Base-by-base conservation (phyloP, 1,140 invertebrate species). In the Campoletis sonorensis region DNA sequence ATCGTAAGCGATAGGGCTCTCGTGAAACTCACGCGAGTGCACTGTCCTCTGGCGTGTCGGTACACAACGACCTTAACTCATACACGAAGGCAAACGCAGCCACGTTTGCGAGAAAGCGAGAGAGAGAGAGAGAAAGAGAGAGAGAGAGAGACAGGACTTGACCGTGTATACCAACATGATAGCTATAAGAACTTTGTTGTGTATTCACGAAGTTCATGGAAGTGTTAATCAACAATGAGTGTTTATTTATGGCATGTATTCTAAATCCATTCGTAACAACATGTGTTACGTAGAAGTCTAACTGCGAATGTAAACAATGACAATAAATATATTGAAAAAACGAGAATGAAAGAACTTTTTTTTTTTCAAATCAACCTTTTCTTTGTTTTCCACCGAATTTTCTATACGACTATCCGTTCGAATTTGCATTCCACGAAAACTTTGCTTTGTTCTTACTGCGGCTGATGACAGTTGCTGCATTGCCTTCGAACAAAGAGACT, bases 31-130 rank as follows among this genome's bases (percentile, higher is more conserved):
- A 58, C 72, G 54, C 40, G 82, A 58, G 79, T 78, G 76, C 76
- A 78, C 76, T 78, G 76, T 78, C 76, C 76, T 70, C 67, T 78
- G 58, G 18, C 37, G 58, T 64, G 33, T 75, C 72, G 23, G 37
- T 78, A 78, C 76, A 67, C 33, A 67, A 78, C 76, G 76, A 78
- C 76, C 76, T 78, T 78, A 78, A 78, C 76, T n/a, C 58, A 78
- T 27, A 78, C 76, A 40, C 27, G 18, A 30, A 30, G 15, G 76
- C 11, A 79, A 79, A 64, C 21, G 45, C 30, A 51, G 30, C 58
- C 40, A 67, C 40, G 76, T 45, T 23, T 54, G 21, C 7, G 71
- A 23, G 54, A 67, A 75, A 33, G 18, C 11, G 49, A 61, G 75
- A 80, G 58, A 72, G 82, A 79, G 61, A 79, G 13, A n/a, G 64